Percentiles rank a stretch among this genome's conserved stretches.
These are phyloP conservation scores for Saccopteryx bilineata DNA, from an alignment of 2,113 vertebrate species.

Conservation along the genomic window DNA sequence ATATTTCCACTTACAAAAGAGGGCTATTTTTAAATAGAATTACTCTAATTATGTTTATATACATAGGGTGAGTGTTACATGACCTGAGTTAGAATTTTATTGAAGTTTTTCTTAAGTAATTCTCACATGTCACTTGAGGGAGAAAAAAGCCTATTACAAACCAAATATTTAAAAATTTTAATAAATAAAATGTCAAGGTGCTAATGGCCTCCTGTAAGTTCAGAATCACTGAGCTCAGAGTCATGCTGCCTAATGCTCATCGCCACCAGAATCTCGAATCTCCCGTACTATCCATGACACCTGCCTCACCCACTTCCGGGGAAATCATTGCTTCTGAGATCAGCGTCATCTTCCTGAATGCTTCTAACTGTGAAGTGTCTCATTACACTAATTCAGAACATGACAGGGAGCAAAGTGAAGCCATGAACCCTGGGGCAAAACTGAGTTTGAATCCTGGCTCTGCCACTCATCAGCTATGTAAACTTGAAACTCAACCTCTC, in stretches of 20 bases:
- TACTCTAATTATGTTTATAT: not conserved
- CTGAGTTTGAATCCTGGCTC: not conserved
- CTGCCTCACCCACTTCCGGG: not conserved
- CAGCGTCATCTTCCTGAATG: not conserved
- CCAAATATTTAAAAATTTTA: not conserved
- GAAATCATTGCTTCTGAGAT: not conserved
- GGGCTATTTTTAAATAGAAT: not conserved
- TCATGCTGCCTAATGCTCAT: too few species aligned
- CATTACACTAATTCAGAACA: not conserved
- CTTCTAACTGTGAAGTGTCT: not conserved
- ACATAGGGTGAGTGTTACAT: not conserved
- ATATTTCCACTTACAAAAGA: constrained; percentile 10
- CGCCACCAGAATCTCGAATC: not conserved
- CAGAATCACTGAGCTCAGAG: not conserved
- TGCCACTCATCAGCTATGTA: not conserved
- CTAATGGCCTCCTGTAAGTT: not conserved
- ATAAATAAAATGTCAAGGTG: not conserved
- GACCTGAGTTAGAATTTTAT: constrained; percentile 4
- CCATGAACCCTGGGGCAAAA: not conserved
- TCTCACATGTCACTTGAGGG: not conserved
- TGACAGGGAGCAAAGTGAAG: not conserved
- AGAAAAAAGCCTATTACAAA: not conserved
- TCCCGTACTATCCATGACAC: not conserved
- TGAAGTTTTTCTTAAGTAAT: not conserved
- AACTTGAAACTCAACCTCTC: not conserved